Evolutionary conservation across 2,113 vertebrate genomes (phyloP).

Genomic region (Notothenia rossii): DNA sequence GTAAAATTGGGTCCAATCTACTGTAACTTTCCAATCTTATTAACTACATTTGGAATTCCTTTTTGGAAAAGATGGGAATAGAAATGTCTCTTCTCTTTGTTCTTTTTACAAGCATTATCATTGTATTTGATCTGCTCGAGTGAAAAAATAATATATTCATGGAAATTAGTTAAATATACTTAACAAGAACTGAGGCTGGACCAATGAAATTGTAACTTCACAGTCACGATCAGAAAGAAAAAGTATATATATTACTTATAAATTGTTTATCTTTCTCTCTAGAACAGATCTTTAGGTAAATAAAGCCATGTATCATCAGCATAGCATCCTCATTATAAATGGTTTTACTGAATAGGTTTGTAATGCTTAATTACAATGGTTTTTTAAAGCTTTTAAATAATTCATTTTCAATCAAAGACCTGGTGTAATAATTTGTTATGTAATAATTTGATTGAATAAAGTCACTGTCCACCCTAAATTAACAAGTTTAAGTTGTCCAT

Average conservation of each 20-base stretch:
- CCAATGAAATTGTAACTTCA: not conserved
- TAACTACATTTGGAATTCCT: conserved; percentile 37
- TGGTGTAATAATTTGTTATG: not conserved
- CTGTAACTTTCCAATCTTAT: conserved; percentile 45
- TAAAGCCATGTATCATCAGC: not conserved
- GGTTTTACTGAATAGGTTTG: not conserved
- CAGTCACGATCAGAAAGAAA: not conserved
- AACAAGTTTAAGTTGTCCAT: not conserved
- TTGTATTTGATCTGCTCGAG: conserved; percentile 26
- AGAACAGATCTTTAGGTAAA: not conserved
- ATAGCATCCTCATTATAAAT: not conserved
- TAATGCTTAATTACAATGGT: no score
- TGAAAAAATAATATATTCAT: conserved; percentile 32
- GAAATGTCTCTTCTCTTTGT: conserved; percentile 65
- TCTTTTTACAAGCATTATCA: conserved; percentile 53
- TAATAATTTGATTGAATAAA: not conserved
- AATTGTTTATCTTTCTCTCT: not conserved
- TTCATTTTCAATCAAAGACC: not conserved
- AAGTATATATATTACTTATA: not conserved
- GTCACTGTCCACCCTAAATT: not conserved
- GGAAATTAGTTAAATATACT: conserved; percentile 5
- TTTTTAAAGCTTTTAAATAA: not conserved
- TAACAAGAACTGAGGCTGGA: conserved; percentile 11
- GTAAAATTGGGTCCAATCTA: conserved; percentile 34
- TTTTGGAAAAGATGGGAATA: conserved; percentile 24